Evolutionary conservation across 2,797 vertebrate genomes (phyloP).

Genomic region (Silurus aristotelis): DNA sequence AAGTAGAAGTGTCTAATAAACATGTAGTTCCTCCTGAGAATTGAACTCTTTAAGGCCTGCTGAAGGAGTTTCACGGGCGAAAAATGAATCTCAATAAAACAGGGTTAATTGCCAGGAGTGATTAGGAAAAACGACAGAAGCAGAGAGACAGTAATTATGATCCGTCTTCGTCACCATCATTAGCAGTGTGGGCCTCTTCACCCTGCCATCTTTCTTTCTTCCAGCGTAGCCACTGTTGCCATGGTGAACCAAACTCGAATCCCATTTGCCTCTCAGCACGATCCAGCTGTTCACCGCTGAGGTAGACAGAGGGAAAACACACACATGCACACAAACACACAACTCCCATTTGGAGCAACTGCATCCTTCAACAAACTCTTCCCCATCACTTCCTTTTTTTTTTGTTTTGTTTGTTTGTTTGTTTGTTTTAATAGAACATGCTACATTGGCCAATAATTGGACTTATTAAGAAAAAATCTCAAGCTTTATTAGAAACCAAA

Average conservation of each 20-base stretch:
- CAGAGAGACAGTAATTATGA: slow-evolving; percentile 55
- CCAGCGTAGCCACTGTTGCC: slow-evolving; percentile 46
- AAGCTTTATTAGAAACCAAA: not conserved
- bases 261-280: slow-evolving; percentile 42
- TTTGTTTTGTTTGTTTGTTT: too few species aligned
- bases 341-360: not conserved
- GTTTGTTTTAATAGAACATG: not conserved
- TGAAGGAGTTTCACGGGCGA: slow-evolving; percentile 23
- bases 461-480: not conserved
- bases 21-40: slow-evolving; percentile 5
- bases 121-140: slow-evolving; percentile 55
- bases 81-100: slow-evolving; percentile 48
- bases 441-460: not conserved
- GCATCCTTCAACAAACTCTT: not conserved
- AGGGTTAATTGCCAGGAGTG: slow-evolving; percentile 48
- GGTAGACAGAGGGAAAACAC: slow-evolving; percentile 21
- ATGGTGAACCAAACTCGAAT: slow-evolving; percentile 46
- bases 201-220: slow-evolving; percentile 51
- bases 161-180: slow-evolving; percentile 52
- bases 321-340: slow-evolving; percentile 21
- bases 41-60: slow-evolving; percentile 30
- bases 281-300: slow-evolving; percentile 51
- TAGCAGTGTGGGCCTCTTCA: slow-evolving; percentile 47
- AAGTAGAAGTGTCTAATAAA: slow-evolving; percentile 1
- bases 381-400: not conserved